phyloP scores from a whole-genome alignment of 1,140 invertebrate genomes.

The Maniola jurtina region DNA sequence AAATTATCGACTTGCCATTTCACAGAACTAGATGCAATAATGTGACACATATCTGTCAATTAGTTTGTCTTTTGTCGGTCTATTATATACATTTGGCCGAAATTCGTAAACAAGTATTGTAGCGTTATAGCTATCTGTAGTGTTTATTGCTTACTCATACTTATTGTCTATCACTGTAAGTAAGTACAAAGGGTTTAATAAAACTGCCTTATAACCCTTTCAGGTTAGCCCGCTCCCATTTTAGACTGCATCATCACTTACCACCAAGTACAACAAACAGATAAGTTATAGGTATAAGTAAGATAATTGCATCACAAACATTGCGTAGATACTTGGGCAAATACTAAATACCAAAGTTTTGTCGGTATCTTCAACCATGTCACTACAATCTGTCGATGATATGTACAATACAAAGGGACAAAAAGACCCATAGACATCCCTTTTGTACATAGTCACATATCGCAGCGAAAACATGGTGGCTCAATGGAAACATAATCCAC shows the following conservation, averaged over 20 bases:
- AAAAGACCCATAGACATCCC: conserved; percentile 48
- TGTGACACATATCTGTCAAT: conserved; percentile 41
- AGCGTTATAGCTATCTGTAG: not conserved
- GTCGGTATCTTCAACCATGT: conserved; percentile 5
- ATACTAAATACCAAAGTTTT: not conserved
- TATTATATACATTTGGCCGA: not conserved
- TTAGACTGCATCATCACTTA: too few species aligned
- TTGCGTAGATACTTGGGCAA: too few species aligned
- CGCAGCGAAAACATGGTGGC: conserved; percentile 53
- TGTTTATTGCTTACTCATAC: too few species aligned
- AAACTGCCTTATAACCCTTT: too few species aligned
- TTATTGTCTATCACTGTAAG: too few species aligned
- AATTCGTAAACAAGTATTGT: not conserved
- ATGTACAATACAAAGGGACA: conserved; percentile 30
- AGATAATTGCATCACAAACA: not conserved
- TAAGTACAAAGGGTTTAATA: too few species aligned
- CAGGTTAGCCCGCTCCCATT: too few species aligned
- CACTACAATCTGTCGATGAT: conserved; percentile 27
- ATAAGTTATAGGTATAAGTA: not conserved
- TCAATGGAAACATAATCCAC: conserved; percentile 74
- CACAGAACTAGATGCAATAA: conserved; percentile 27
- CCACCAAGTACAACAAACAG: too few species aligned
- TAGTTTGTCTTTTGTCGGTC: conserved; percentile 21
- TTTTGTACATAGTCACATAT: conserved; percentile 54
- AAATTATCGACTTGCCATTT: conserved; percentile 30